Percentiles rank a stretch among this genome's conserved stretches.
Conservation (phyloP, 2,888 invertebrate species). For the Drosophila planitibia region DNA sequence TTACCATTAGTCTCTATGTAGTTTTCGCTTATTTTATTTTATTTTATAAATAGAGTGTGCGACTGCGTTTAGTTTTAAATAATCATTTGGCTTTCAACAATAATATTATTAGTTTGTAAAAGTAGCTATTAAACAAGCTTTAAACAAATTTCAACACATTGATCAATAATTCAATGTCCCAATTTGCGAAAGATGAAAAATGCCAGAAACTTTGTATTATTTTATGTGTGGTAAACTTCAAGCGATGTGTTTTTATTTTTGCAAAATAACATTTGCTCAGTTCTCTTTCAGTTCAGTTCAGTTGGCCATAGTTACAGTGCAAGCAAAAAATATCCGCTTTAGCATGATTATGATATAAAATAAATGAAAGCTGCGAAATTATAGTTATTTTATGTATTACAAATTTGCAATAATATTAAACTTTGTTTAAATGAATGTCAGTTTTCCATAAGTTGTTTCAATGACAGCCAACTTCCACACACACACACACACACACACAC, state of each 20-base stretch:
- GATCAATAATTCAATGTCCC: constrained; percentile 20
- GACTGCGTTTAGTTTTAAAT: constrained; percentile 57
- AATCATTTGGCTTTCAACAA: constrained; percentile 37
- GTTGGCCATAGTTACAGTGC: constrained; percentile 37
- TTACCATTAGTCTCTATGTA: constrained; percentile 49
- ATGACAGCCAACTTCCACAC: constrained; percentile 21
- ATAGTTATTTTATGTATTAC: constrained; percentile 7
- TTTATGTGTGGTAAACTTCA: constrained; percentile 36
- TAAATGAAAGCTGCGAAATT: neutral
- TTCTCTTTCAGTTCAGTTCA: constrained; percentile 15
- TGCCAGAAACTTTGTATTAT: constrained; percentile 55
- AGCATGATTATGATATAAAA: constrained; percentile 1
- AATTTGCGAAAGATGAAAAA: constrained; percentile 9
- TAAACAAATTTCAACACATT: constrained; percentile 59
- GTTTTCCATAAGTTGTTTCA: constrained; percentile 10
- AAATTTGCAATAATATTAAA: constrained; percentile 8
- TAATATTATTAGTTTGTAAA: constrained; percentile 39
- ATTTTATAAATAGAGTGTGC: constrained; percentile 51
- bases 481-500: constrained; percentile 7
- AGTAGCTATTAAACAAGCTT: constrained; percentile 58
- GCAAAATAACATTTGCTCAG: constrained; percentile 2
- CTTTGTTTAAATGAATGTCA: neutral
- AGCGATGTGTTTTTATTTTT: constrained; percentile 30
- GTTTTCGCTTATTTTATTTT: constrained; percentile 50
- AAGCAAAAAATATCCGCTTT: neutral